Percentiles rank a stretch among this genome's conserved stretches.
These are phyloP conservation scores for Periplaneta americana DNA, from an alignment of 1,140 invertebrate species.

Conservation along the genomic window DNA sequence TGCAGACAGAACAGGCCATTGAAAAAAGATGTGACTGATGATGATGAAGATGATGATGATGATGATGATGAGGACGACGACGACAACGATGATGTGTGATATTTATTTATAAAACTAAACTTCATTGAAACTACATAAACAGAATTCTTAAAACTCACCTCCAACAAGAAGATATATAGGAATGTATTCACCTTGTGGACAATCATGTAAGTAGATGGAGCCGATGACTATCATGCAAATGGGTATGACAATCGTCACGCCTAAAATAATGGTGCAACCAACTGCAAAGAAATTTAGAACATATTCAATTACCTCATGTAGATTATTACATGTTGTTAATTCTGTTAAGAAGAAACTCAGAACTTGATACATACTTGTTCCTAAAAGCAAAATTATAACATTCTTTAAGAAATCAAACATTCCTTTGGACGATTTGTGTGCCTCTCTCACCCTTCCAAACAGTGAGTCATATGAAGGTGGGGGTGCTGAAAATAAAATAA, in stretches of 20 bases:
- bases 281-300: conserved; percentile 42
- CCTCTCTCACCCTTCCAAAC: conserved; percentile 58
- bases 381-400: conserved; percentile 51
- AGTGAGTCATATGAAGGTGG: conserved; percentile 64
- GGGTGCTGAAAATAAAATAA: conserved; percentile 40
- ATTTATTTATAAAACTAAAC: too few species aligned
- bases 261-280: conserved; percentile 56
- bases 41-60: too few species aligned
- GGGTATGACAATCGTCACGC: conserved; percentile 54
- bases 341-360: background rate
- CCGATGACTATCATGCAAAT: conserved; percentile 61
- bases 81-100: too few species aligned
- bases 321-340: background rate
- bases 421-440: conserved; percentile 50
- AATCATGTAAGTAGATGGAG: conserved; percentile 55
- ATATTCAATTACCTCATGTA: background rate
- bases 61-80: too few species aligned
- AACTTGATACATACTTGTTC: conserved; percentile 47
- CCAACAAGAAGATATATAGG: conserved; percentile 64
- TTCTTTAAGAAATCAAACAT: conserved; percentile 57
- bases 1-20: too few species aligned
- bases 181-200: conserved; percentile 60
- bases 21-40: too few species aligned
- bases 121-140: background rate
- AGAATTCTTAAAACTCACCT: conserved; percentile 35